phyloP scores from a whole-genome alignment of 2,888 invertebrate species.

The Caenorhabditis sp. region DNA sequence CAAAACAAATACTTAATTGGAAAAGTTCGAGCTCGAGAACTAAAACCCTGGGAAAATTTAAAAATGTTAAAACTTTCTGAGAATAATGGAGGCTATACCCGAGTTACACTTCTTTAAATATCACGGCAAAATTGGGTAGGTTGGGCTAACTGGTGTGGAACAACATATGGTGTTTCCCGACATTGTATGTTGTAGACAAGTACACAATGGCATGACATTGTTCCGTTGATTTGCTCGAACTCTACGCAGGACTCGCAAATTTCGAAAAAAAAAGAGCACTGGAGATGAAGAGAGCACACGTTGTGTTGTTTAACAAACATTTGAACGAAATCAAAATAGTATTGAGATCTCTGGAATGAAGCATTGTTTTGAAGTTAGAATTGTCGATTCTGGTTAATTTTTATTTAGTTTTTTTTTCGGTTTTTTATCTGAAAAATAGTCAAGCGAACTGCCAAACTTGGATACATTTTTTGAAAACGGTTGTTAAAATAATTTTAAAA shows the following conservation, averaged over 20 bases:
- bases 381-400: too few relatives aligned
- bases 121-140: background rate
- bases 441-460: too few relatives aligned
- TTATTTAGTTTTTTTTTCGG: too few relatives aligned
- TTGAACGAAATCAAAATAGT: background rate
- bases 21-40: background rate
- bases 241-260: background rate
- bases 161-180: conserved; percentile 7
- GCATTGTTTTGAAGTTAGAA: too few relatives aligned
- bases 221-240: background rate
- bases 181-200: conserved; percentile 31
- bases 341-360: too few relatives aligned
- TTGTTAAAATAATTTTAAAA: too few relatives aligned
- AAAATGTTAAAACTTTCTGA: background rate
- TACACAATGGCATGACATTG: conserved; percentile 8
- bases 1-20: too few relatives aligned
- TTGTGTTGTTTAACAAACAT: background rate
- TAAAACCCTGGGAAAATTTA: background rate
- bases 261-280: background rate
- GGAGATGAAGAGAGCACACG: background rate
- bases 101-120: background rate
- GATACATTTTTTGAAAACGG: too few relatives aligned
- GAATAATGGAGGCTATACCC: background rate
- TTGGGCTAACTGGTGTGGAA: background rate
- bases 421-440: too few relatives aligned